Conservation (phyloP, 2,888 invertebrate species). For the Eilema depressum region DNA sequence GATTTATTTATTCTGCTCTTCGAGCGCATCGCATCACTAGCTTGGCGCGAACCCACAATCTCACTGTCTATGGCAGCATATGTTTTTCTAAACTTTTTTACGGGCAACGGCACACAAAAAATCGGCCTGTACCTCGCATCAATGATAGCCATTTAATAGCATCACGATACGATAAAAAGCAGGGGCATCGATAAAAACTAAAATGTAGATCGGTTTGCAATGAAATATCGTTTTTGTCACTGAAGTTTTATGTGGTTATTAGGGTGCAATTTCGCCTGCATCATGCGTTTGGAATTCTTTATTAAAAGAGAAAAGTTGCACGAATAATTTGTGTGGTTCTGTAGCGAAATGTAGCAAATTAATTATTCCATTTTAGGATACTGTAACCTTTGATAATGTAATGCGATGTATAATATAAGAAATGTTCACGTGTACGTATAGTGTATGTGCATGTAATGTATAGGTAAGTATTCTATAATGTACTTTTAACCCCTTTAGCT, state of each 20-base stretch:
- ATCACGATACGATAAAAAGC: conserved; percentile 59
- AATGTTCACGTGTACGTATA: neutral
- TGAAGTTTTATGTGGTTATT: conserved; percentile 46
- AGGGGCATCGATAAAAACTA: conserved; percentile 52
- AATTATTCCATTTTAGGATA: neutral
- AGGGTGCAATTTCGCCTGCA: conserved; percentile 39
- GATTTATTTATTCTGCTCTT: neutral
- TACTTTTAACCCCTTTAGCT: neutral
- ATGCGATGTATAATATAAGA: neutral
- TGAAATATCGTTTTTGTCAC: conserved; percentile 45
- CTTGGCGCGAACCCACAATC: neutral
- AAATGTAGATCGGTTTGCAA: conserved; percentile 62
- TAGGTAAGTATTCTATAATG: neutral
- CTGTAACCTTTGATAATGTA: no score
- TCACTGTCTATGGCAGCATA: conserved; percentile 54
- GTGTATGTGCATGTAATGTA: neutral
- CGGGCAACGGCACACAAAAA: conserved; percentile 57
- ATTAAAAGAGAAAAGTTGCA: neutral
- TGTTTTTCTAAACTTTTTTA: conserved; percentile 52
- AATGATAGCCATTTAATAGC: conserved; percentile 73
- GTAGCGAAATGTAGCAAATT: neutral
- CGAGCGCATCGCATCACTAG: neutral
- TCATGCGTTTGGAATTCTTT: conserved; percentile 20
- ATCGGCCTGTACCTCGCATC: conserved; percentile 62
- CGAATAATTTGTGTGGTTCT: neutral